Percentiles rank a stretch among this genome's conserved stretches.
These are phyloP conservation scores for Mus musculus DNA, from an alignment of 2,113 vertebrate species.

Conservation along the genomic window GRCm39 chrX:150360001-150360500, in stretches of 20 bases:
- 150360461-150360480: conserved; percentile 19
- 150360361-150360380: neutral
- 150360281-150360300: neutral
- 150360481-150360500: conserved; percentile 7
- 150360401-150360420: neutral
- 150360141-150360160: neutral
- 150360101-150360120: conserved; percentile 20
- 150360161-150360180: neutral
- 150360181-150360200: neutral
- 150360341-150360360: neutral
- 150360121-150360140: neutral
- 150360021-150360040: conserved; percentile 33
- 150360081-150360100: conserved; percentile 17
- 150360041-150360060: conserved; percentile 33
- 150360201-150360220: neutral
- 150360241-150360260: neutral
- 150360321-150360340: neutral
- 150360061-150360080: conserved; percentile 49
- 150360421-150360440: neutral
- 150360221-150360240: neutral
- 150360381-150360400: neutral
- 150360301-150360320: neutral
- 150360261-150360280: neutral
- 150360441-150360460: conserved; percentile 47
- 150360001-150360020: conserved; percentile 43